phyloP scores from a whole-genome alignment of 2,888 invertebrate species.

The Abrostola triplasia region DNA sequence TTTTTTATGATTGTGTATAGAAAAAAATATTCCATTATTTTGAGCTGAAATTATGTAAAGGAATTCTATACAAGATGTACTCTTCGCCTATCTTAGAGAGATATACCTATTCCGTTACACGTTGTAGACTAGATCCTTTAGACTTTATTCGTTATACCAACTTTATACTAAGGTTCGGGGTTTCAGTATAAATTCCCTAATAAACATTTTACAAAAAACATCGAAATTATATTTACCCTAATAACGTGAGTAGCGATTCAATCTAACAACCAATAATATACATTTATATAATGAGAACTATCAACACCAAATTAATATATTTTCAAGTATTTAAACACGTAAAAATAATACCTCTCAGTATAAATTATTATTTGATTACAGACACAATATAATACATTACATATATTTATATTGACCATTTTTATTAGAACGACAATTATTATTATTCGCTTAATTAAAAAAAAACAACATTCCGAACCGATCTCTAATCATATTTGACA shows the following conservation, averaged over 20 bases:
- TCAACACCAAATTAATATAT: conserved; percentile 32
- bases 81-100: too few species aligned
- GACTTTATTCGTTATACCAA: not conserved
- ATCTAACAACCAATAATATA: conserved; percentile 35
- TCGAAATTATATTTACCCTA: conserved; percentile 41
- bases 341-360: conserved; percentile 12
- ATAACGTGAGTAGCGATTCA: conserved; percentile 21
- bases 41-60: not conserved
- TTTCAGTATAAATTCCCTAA: conserved; percentile 28
- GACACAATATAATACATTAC: not conserved
- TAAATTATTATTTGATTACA: conserved; percentile 9
- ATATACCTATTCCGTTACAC: too few species aligned
- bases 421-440: too few species aligned
- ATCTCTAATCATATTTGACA: too few species aligned
- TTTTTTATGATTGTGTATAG: too few species aligned
- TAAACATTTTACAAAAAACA: conserved; percentile 50
- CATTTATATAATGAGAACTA: conserved; percentile 30
- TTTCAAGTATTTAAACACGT: too few species aligned
- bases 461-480: too few species aligned
- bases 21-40: too few species aligned
- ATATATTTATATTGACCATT: not conserved
- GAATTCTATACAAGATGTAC: too few species aligned
- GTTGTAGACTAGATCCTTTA: not conserved
- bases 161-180: conserved; percentile 19
- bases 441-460: too few species aligned